These are phyloP conservation scores for Centropus bengalensis DNA, from an alignment of 2,113 vertebrate genomes.

Conservation along the genomic window DNA sequence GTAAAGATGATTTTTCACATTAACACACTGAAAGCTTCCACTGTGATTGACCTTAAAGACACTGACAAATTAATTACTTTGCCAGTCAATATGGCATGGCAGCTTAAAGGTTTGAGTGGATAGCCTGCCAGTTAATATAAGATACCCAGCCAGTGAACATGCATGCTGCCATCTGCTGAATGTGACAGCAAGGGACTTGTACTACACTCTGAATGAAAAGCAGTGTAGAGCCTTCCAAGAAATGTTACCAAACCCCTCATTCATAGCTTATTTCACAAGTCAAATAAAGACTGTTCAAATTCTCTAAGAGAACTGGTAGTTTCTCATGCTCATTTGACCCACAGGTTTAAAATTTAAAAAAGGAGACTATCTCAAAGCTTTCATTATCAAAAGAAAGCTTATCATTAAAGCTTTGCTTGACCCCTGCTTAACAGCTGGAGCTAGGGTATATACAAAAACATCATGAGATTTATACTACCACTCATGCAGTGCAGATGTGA, in stretches of 20 bases:
- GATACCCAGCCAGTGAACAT: slow-evolving; percentile 3
- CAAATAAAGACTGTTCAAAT: not conserved
- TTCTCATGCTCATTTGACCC: not conserved
- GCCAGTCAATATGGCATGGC: slow-evolving; percentile 3
- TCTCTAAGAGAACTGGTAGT: not conserved
- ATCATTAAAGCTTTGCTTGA: not conserved
- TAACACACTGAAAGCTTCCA: slow-evolving; percentile 6
- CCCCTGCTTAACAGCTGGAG: not conserved
- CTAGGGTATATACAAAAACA: not conserved
- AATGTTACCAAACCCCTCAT: not conserved
- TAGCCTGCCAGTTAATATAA: not conserved
- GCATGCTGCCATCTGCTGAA: slow-evolving; percentile 49
- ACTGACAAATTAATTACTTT: slow-evolving; percentile 45
- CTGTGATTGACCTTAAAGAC: slow-evolving; percentile 43
- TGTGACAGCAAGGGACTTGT: not conserved
- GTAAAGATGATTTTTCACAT: slow-evolving; percentile 3
- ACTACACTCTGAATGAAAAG: not conserved
- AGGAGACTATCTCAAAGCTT: not conserved
- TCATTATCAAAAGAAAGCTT: too few relatives aligned
- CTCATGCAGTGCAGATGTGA: not conserved
- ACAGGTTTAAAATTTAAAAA: not conserved
- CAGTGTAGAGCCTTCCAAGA: not conserved
- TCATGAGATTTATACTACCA: not conserved
- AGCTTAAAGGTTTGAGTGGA: not conserved
- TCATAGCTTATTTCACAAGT: not conserved